A percentile compares a stretch with the other conserved stretches of the same genome.
These are phyloP conservation scores for Cynopterus brachyotis DNA, from an alignment of 2,113 vertebrate species.

Conservation along the genomic window DNA sequence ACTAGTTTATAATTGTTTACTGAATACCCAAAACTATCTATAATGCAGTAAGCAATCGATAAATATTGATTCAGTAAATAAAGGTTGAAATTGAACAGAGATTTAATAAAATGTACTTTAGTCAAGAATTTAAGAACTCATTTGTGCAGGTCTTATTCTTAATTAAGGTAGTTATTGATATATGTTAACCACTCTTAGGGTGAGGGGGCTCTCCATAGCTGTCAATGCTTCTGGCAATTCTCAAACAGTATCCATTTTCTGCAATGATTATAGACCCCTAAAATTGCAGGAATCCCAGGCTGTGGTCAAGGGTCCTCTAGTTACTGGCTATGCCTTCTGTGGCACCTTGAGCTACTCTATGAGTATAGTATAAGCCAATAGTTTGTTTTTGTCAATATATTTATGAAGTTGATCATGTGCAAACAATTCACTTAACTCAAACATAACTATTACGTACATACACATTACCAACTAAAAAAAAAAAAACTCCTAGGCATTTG, in stretches of 20 bases:
- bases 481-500: neutral
- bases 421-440: neutral
- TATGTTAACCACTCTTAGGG: neutral
- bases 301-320: neutral
- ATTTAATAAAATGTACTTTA: neutral
- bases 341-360: neutral
- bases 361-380: neutral
- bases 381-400: neutral
- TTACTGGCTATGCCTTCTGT: neutral
- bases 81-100: neutral
- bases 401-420: neutral
- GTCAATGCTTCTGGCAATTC: neutral
- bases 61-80: neutral
- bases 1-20: neutral
- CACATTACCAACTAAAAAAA: neutral
- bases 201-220: neutral
- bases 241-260: neutral
- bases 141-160: neutral
- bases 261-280: neutral
- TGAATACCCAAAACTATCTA: neutral
- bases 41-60: neutral
- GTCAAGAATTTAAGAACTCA: neutral
- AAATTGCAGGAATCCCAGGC: neutral
- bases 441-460: neutral
- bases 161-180: neutral